These are phyloP conservation scores for Diglossa cyanea DNA, from an alignment of 2,797 vertebrate species.

Conservation along the genomic window DNA sequence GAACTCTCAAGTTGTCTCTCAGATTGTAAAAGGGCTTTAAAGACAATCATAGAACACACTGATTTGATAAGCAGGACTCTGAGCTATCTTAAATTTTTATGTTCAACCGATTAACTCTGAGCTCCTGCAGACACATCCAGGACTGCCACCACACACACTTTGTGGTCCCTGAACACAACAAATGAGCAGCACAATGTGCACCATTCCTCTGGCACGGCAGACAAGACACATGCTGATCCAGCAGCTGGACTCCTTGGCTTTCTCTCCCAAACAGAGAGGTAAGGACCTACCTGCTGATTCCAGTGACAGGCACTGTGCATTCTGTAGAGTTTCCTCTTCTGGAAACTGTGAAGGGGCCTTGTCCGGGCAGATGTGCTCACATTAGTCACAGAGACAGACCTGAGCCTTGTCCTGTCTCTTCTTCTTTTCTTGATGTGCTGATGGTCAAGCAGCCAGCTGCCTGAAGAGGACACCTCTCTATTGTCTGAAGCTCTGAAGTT, in stretches of 20 bases:
- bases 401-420: constrained; percentile 71
- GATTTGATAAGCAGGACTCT: not conserved
- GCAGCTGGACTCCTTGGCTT: not conserved
- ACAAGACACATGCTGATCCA: not conserved
- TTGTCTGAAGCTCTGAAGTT: constrained; percentile 75
- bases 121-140: not conserved
- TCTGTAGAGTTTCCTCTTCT: constrained; percentile 87
- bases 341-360: constrained; percentile 84
- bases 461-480: constrained; percentile 67
- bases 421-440: constrained; percentile 80
- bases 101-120: not conserved
- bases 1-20: not conserved
- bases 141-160: not conserved
- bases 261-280: not conserved
- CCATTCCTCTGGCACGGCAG: not conserved
- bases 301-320: constrained; percentile 63
- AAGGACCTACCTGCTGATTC: constrained; percentile 72
- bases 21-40: not conserved
- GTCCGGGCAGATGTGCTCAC: constrained; percentile 85
- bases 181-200: not conserved
- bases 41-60: not conserved
- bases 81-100: not conserved
- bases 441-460: constrained; percentile 71
- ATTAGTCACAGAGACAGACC: constrained; percentile 66
- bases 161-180: fast-evolving